Evolutionary conservation across 2,888 invertebrate species (phyloP), one percentile per base, ranked within the genome.

Genomic region (Heliconius ethilla): DNA sequence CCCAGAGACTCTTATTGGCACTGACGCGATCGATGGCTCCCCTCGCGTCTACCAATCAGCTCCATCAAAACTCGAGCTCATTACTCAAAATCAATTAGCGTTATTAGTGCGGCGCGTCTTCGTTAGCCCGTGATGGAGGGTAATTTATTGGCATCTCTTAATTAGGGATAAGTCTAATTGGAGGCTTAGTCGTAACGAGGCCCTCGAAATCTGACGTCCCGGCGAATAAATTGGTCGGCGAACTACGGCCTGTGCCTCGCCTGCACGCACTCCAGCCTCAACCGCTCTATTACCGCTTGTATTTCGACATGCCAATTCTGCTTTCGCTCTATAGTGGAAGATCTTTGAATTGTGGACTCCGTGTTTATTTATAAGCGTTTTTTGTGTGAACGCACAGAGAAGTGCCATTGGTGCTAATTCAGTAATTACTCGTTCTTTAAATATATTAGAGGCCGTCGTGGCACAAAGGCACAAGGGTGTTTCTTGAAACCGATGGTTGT

Each of bases 141-240:
- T 94, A 95, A 95, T 95, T 95, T 95, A 95, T 95, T 94, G 95
- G 95, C 95, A 95, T 95, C 95, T 95, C 95, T 95, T 95, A 95
- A 95, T 95, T 95, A 95, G 95, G 95, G 95, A 94, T 95, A 95
- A 94, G 95, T 95, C 95, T 95, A 95, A 95, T 95, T 95, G 95
- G 94, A 92, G 94, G 95, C 95, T 95, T 94, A 95, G 94, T 92
- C 91, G 94, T 95, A 95, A 95, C 95, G 94, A 95, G 94, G 91
- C 94, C 90, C 94, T 94, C 92, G 92, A 94, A 94, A 94, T 94
- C 94, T 94, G 94, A 94, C 94, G 94, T 93, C 91, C 93, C 92
- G 91, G 86, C 90, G 91, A 92, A 93, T 92, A 93, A 94, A 94
- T 94, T 93, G 94, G 93, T 90, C 88, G 91, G 88, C 86, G 88